Conservation (phyloP, 2,888 invertebrate genomes). For the Lingula anatina region DNA sequence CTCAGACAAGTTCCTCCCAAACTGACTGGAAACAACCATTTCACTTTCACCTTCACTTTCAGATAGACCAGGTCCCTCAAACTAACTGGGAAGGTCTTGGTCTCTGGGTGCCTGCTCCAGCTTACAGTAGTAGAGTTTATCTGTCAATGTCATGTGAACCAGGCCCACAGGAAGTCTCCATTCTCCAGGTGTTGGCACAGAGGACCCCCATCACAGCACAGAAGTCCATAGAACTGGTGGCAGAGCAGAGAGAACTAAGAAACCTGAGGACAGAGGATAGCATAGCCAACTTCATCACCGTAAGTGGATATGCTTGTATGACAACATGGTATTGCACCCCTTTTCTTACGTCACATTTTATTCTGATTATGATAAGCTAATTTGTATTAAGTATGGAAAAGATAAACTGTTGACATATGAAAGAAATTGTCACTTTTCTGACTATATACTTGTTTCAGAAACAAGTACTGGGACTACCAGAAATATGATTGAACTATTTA, state of each 20-base stretch:
- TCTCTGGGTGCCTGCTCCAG: constrained; percentile 37
- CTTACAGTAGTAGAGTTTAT: constrained; percentile 41
- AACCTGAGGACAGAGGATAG: constrained; percentile 37
- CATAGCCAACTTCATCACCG: constrained; percentile 41
- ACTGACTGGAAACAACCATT: too few relatives aligned
- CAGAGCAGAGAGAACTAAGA: too few relatives aligned
- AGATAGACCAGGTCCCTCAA: constrained; percentile 41
- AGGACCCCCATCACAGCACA: constrained; percentile 26
- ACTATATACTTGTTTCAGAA: background rate
- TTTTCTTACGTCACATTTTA: background rate
- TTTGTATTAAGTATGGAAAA: too few relatives aligned
- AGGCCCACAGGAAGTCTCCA: constrained; percentile 37
- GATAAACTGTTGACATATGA: too few relatives aligned
- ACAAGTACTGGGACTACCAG: background rate
- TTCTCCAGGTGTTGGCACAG: constrained; percentile 32
- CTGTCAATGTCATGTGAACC: constrained; percentile 39
- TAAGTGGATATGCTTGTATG: constrained; percentile 12
- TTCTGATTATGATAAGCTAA: too few relatives aligned
- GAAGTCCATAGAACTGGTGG: constrained; percentile 30
- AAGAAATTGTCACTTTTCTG: background rate
- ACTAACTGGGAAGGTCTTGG: constrained; percentile 43
- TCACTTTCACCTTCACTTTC: constrained; percentile 1
- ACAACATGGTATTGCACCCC: background rate
- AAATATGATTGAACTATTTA: background rate
- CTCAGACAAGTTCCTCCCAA: too few relatives aligned